Percentiles rank a stretch among this genome's conserved stretches.
phyloP scores from a whole-genome alignment of 2,888 invertebrate species.

The Lymantria monacha region DNA sequence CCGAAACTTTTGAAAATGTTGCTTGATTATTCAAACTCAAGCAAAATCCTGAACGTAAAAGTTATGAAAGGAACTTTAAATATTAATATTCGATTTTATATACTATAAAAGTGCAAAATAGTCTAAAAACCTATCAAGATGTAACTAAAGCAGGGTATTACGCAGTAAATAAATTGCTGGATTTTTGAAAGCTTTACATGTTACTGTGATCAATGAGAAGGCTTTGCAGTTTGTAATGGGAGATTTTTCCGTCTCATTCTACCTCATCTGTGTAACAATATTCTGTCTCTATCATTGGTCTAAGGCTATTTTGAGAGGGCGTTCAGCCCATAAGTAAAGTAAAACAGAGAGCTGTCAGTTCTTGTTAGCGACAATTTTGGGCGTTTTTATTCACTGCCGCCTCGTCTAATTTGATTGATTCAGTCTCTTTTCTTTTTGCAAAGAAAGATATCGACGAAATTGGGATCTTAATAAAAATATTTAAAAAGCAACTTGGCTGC shows the following conservation, averaged over 20 bases:
- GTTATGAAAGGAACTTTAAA: slow-evolving; percentile 2
- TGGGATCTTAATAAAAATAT: slow-evolving; percentile 5
- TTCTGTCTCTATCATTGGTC: slow-evolving; percentile 43
- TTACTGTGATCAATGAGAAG: slow-evolving; percentile 75
- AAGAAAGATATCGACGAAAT: background rate
- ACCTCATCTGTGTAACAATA: slow-evolving; percentile 24
- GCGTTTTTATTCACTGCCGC: slow-evolving; percentile 43
- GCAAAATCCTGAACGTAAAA: slow-evolving; percentile 14
- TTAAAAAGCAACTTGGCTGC: background rate
- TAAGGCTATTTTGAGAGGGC: slow-evolving; percentile 53
- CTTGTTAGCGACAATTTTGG: slow-evolving; percentile 61
- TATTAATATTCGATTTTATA: background rate
- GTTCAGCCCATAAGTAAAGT: slow-evolving; percentile 45
- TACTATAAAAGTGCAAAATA: background rate
- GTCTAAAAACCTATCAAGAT: slow-evolving; percentile 35
- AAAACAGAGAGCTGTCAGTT: slow-evolving; percentile 56
- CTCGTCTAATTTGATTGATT: slow-evolving; percentile 53
- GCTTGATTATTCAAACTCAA: slow-evolving; percentile 20
- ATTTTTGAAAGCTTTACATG: slow-evolving; percentile 76
- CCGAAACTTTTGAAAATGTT: slow-evolving; percentile 23
- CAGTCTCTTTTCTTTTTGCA: slow-evolving; percentile 18
- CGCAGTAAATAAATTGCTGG: slow-evolving; percentile 75
- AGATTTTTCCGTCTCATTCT: slow-evolving; percentile 52
- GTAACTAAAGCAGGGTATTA: slow-evolving; percentile 41
- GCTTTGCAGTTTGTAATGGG: slow-evolving; percentile 72